phyloP scores from a whole-genome alignment of 2,888 invertebrate species.

The Heliconius cydno region DNA sequence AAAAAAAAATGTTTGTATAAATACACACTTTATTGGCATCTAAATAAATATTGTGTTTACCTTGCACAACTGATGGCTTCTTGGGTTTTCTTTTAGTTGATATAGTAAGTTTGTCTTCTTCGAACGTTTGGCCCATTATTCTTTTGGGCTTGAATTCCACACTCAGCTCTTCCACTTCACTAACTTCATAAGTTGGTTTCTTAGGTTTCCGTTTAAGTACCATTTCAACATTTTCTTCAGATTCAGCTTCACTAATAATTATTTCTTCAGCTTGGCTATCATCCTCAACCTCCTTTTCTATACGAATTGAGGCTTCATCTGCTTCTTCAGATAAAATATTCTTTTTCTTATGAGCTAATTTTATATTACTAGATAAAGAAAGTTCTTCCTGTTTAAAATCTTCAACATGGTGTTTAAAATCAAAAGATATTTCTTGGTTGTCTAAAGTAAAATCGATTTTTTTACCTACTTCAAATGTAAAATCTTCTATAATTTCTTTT shows the following conservation, averaged over 20 bases:
- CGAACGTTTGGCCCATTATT: slow-evolving; percentile 75
- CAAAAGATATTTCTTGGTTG: slow-evolving; percentile 84
- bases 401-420: slow-evolving; percentile 69
- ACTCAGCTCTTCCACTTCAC: slow-evolving; percentile 85
- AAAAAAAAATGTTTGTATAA: too few species aligned
- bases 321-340: slow-evolving; percentile 86
- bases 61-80: slow-evolving; percentile 85
- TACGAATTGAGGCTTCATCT: slow-evolving; percentile 86
- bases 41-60: slow-evolving; percentile 64
- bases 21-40: neutral
- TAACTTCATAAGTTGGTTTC: slow-evolving; percentile 83
- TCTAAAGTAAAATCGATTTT: slow-evolving; percentile 86
- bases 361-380: slow-evolving; percentile 88
- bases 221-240: slow-evolving; percentile 84
- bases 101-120: slow-evolving; percentile 87
- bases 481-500: slow-evolving; percentile 80
- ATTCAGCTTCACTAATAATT: slow-evolving; percentile 85
- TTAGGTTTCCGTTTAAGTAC: slow-evolving; percentile 77
- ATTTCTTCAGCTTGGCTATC: slow-evolving; percentile 86
- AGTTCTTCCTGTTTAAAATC: slow-evolving; percentile 87
- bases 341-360: slow-evolving; percentile 85
- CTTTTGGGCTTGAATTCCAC: slow-evolving; percentile 80
- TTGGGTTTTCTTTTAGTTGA: slow-evolving; percentile 87
- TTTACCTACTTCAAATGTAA: slow-evolving; percentile 87
- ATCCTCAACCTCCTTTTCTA: slow-evolving; percentile 86